phyloP scores from a whole-genome alignment of 2,888 invertebrate species.

The Heliconius sara region DNA sequence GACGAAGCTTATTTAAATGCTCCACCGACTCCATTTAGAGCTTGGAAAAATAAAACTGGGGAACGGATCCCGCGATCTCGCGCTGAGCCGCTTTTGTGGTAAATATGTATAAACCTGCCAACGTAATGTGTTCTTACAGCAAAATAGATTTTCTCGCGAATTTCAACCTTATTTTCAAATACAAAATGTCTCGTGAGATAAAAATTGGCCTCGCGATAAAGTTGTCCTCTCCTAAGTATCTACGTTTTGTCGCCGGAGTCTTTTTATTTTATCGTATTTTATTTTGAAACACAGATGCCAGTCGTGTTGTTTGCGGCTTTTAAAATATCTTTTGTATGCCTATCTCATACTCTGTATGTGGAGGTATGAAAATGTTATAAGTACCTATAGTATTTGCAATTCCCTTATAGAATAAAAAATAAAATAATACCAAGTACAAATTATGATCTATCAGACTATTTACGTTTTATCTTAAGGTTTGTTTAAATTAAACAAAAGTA shows the following conservation, averaged over 20 bases:
- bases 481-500: conserved; percentile 44
- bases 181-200: conserved; percentile 24
- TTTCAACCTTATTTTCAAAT: conserved; percentile 37
- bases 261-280: conserved; percentile 82
- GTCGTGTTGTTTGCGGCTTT: conserved; percentile 74
- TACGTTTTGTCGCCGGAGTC: conserved; percentile 79
- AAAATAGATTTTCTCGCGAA: conserved; percentile 30
- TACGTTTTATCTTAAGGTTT: conserved; percentile 33
- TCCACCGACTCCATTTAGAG: conserved; percentile 84
- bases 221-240: conserved; percentile 73
- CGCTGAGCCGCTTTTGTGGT: conserved; percentile 83
- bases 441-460: conserved; percentile 23
- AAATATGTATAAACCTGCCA: conserved; percentile 81
- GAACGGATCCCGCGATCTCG: conserved; percentile 81
- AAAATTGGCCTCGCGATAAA: conserved; percentile 44
- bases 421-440: not conserved
- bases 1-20: conserved; percentile 84
- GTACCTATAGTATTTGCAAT: conserved; percentile 6
- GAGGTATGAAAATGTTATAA: conserved; percentile 40
- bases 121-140: conserved; percentile 38
- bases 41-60: conserved; percentile 83
- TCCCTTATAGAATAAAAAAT: not conserved
- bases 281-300: conserved; percentile 81
- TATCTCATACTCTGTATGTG: conserved; percentile 46
- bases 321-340: conserved; percentile 55